Percentiles rank a stretch among this genome's conserved stretches.
Evolutionary conservation across 2,113 vertebrate genomes (phyloP).

Genomic region (Periophthalmodon schlosseri): DNA sequence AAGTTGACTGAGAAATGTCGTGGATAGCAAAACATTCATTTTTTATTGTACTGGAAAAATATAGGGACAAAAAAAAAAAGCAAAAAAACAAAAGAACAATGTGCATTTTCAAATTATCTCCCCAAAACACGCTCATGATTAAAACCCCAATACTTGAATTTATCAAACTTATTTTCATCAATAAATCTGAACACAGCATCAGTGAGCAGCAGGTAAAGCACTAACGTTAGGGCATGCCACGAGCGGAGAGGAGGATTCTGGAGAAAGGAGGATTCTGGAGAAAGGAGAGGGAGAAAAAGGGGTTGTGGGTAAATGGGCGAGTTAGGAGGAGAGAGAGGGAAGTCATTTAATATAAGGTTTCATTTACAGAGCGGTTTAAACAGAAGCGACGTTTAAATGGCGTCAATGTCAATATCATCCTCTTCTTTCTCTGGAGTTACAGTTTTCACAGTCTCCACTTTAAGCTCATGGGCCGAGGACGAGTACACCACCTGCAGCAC

Average conservation of each 20-base stretch:
- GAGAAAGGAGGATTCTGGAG: not conserved
- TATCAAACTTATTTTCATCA: constrained; percentile 29
- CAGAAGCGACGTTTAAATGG: constrained; percentile 82
- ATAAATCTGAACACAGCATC: constrained; percentile 52
- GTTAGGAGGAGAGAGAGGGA: constrained; percentile 17
- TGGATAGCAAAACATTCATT: constrained; percentile 77
- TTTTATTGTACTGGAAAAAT: constrained; percentile 76
- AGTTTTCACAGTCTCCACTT: constrained; percentile 93
- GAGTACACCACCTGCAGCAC: constrained; percentile 93
- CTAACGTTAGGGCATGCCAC: constrained; percentile 68
- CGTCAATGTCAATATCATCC: constrained; percentile 98
- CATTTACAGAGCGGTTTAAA: constrained; percentile 48
- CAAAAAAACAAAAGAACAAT: constrained; percentile 38
- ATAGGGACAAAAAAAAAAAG: constrained; percentile 50
- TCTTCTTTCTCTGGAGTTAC: constrained; percentile 84
- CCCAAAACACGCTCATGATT: constrained; percentile 50
- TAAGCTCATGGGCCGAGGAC: constrained; percentile 89
- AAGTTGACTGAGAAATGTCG: constrained; percentile 4
- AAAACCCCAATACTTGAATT: constrained; percentile 57
- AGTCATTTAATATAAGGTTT: constrained; percentile 30
- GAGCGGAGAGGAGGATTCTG: constrained; percentile 32
- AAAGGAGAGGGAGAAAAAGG: not conserved
- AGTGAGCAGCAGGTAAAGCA: constrained; percentile 69
- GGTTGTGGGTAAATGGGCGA: not conserved
- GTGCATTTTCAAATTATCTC: constrained; percentile 68